Conservation (phyloP, 2,113 vertebrate genomes). For the Saccopteryx bilineata region DNA sequence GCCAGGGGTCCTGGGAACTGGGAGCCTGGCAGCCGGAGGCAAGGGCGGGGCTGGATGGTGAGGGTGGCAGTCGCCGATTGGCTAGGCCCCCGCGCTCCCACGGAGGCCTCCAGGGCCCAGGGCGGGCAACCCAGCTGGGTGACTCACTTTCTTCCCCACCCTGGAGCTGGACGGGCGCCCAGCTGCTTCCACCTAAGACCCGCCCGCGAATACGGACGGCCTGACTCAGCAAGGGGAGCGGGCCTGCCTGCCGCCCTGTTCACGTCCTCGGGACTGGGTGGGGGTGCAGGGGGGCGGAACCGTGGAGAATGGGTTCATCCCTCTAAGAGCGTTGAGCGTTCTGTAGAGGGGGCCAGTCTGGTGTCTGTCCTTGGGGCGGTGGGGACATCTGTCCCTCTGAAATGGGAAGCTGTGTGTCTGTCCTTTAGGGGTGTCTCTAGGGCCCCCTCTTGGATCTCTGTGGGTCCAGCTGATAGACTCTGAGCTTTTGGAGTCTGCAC, state of each 20-base stretch:
- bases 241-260: neutral
- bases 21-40: accelerated
- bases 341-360: neutral
- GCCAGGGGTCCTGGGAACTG: neutral
- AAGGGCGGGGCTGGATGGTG: neutral
- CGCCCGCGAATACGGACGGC: constrained; percentile 58
- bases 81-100: constrained; percentile 74
- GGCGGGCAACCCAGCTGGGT: neutral
- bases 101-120: neutral
- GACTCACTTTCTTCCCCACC: constrained; percentile 67
- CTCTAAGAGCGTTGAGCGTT: neutral
- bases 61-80: constrained; percentile 76
- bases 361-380: neutral
- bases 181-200: constrained; percentile 42
- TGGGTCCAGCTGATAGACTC: neutral
- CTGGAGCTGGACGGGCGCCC: neutral
- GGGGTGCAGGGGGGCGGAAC: no score
- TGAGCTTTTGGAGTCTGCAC: neutral
- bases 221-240: constrained; percentile 77
- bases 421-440: neutral
- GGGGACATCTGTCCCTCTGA: neutral
- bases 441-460: neutral
- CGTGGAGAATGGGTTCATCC: neutral
- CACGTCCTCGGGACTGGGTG: neutral
- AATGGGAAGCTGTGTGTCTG: neutral